A percentile compares a stretch with the other conserved stretches of the same genome.
Evolutionary conservation across 2,888 invertebrate genomes (phyloP).

Genomic region (Disparrhopalites patrizii): DNA sequence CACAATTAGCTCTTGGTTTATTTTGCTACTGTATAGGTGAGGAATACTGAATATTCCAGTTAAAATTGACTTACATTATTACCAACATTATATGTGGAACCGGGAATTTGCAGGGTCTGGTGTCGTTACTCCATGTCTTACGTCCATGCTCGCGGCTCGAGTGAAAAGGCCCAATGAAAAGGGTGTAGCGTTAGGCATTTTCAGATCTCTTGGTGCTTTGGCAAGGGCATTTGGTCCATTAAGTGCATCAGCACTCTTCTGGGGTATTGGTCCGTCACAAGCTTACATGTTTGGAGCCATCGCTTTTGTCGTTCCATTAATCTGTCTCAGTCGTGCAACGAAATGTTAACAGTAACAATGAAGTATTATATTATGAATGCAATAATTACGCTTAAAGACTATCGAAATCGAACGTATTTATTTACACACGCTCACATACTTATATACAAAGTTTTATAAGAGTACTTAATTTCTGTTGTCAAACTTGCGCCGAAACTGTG

Average conservation of each 20-base stretch:
- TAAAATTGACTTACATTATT: neutral
- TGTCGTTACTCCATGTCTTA: slow-evolving; percentile 90
- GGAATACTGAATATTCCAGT: too few species aligned
- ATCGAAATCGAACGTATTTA: too few species aligned
- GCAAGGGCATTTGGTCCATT: slow-evolving; percentile 90
- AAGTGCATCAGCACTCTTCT: slow-evolving; percentile 80
- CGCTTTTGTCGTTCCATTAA: slow-evolving; percentile 66
- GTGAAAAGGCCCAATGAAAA: slow-evolving; percentile 77
- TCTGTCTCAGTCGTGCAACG: neutral
- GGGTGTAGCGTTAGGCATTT: slow-evolving; percentile 88
- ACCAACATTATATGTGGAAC: neutral
- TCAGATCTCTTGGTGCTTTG: slow-evolving; percentile 88
- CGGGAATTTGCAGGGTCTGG: slow-evolving; percentile 55
- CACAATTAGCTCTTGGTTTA: slow-evolving; percentile 73
- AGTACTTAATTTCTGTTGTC: too few species aligned
- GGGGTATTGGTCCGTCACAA: slow-evolving; percentile 78
- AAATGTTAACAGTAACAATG: neutral
- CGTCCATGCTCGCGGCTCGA: slow-evolving; percentile 76
- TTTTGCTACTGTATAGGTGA: slow-evolving; percentile 52
- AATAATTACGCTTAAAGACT: too few species aligned
- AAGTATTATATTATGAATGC: neutral
- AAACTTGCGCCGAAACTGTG: too few species aligned
- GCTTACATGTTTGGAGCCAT: slow-evolving; percentile 79
- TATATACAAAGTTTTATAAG: too few species aligned
- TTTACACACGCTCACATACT: too few species aligned